These are phyloP conservation scores for Spodoptera picta DNA, from an alignment of 2,888 invertebrate genomes.

Conservation along the genomic window DNA sequence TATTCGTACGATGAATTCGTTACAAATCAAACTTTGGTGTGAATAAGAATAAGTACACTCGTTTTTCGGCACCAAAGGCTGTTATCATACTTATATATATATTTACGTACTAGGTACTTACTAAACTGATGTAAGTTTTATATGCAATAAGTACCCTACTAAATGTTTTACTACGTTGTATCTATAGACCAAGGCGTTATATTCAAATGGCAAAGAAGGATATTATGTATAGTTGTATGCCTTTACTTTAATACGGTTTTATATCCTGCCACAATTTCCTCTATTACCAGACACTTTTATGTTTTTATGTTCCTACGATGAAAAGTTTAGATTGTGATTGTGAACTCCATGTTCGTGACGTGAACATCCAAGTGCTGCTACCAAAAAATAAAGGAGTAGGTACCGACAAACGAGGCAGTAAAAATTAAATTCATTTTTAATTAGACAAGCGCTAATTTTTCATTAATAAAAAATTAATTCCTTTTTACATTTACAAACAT, in stretches of 20 bases:
- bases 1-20: slow-evolving; percentile 15
- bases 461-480: no score
- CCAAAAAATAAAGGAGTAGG: no score
- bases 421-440: no score
- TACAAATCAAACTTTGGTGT: slow-evolving; percentile 31
- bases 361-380: no score
- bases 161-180: slow-evolving; percentile 10
- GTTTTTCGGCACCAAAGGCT: slow-evolving; percentile 4
- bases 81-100: no score
- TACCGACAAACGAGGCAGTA: no score
- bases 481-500: no score
- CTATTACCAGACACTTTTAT: slow-evolving; percentile 22
- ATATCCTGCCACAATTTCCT: slow-evolving; percentile 29
- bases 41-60: slow-evolving; percentile 24
- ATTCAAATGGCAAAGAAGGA: slow-evolving; percentile 21
- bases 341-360: no score
- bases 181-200: slow-evolving; percentile 22
- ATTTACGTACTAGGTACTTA: no score
- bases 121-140: neutral
- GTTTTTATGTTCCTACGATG: neutral
- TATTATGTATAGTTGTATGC: neutral
- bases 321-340: no score
- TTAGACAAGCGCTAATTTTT: no score
- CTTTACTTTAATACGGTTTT: slow-evolving; percentile 18
- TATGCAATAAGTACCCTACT: neutral